A percentile compares a stretch with the other conserved stretches of the same genome.
phyloP scores from a whole-genome alignment of 2,888 invertebrate genomes.

The Lepidocyrtinus sp. region DNA sequence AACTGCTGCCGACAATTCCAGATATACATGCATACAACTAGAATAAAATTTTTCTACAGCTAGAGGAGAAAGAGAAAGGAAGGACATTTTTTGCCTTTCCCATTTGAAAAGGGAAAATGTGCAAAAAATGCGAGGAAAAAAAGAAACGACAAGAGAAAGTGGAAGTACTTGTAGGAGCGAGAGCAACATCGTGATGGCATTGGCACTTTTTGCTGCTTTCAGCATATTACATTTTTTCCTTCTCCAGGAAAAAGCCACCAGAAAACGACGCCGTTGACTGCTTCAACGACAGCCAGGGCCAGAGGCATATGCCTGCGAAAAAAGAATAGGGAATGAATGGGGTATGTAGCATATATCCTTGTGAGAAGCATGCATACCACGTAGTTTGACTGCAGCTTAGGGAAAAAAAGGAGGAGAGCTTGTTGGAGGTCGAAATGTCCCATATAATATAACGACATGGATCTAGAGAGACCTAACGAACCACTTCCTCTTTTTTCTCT shows the following conservation, averaged over 20 bases:
- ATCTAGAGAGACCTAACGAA: conserved; percentile 59
- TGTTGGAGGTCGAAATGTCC: conserved; percentile 62
- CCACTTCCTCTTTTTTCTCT: conserved; percentile 50
- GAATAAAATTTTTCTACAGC: not conserved
- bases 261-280: conserved; percentile 46
- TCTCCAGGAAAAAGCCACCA: conserved; percentile 55
- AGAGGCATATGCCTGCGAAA: conserved; percentile 26
- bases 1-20: conserved; percentile 12
- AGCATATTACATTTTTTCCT: conserved; percentile 61
- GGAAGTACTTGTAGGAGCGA: conserved; percentile 52
- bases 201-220: conserved; percentile 60
- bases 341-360: no score
- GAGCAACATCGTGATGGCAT: conserved; percentile 53
- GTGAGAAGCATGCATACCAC: conserved; percentile 4
- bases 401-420: conserved; percentile 41
- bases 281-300: conserved; percentile 34
- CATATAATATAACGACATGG: conserved; percentile 61
- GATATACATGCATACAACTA: not conserved
- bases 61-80: conserved; percentile 1
- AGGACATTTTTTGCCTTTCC: conserved; percentile 49
- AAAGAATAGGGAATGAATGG: conserved; percentile 7
- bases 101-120: conserved; percentile 40
- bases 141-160: conserved; percentile 36
- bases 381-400: conserved; percentile 18
- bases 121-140: conserved; percentile 46